Evolutionary conservation across 37 sponge, comb jelly and placozoan species (phyloP), one percentile per base, ranked within the genome.

Genomic region (Amphimedon queenslandica): DNA sequence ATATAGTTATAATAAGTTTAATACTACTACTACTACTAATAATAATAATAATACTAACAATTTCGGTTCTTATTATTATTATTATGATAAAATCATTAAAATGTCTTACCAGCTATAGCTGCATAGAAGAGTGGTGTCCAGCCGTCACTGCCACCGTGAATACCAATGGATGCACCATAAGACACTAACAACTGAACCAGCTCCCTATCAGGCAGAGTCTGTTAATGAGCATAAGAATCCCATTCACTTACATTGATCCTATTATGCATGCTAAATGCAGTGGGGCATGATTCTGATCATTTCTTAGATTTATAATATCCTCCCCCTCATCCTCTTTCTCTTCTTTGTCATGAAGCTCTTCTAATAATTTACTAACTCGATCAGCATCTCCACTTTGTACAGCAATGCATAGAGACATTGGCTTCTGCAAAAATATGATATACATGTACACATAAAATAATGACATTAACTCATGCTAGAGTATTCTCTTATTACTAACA

Each of bases 341-440:
- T 24, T n/a, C 53, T 18, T 47, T 47, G 8, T 18, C 13, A 8
- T 47, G 53, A 47, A 47, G 53, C 8, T 47, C 40, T 34, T 21
- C 37, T 25, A 91, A 58, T 2, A 91, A 30, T 40, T 64, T 40
- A 35, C 41, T 20, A 11, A 79, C 93, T 39, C 34, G 63, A 21
- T 71, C 73, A 32, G 80, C 27, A 72, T 92, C 88, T 30, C 88
- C 93, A 64, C 84, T 81, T 73, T 87, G 88, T 33, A 86, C 93
- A 23, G 82, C 88, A 24, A 78, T 61, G 60, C 93, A 87, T 37
- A 92, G 70, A 5, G 88, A 79, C 29, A 87, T 69, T 6, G 88
- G 88, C 39, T 79, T 33, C 93, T 92, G 65, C 41, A 41, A 18
- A 66, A 32, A 2, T 29, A 39, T n/a, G n/a, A n/a, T n/a, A n/a